Base-by-base conservation (phyloP, 2,113 vertebrate genomes). In the Prionailurus viverrinus region DNA sequence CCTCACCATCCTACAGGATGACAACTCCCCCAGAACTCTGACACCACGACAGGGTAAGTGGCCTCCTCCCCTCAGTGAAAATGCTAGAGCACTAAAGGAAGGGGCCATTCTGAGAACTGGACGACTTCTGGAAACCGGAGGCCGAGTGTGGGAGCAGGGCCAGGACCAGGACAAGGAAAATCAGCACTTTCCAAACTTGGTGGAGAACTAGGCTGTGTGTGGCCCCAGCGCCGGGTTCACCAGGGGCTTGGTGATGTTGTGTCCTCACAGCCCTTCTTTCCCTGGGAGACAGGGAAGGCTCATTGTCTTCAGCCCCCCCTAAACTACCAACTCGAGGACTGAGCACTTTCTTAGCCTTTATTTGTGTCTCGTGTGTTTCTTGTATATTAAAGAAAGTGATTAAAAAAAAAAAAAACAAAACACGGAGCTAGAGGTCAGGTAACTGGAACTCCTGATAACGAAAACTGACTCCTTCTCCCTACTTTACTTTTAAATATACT, bases 1-100 rank as follows among this genome's bases (percentile, higher is more conserved):
- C 0, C 99, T 99, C 97, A 99, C 99, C 96, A 87, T 99, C 95
- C 99, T 99, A 1, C 99, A 97, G 69, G 99, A 99, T 39, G 99
- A 99, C 45, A 99, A 99, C 98, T 99, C 99, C 0, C 99, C 99
- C 0, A 98, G 98, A 81, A 83, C 98, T 82, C 95, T 97, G 94
- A n/a, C 73, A 1, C 48, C 97, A 85, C 97, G 97, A 6, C 99
- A 99, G 99, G 96, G 96, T 48, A 99, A 99, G 92, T 96, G 97
- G 48, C 92, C 97, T 0, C 25, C 95, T 27, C 68, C 97, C 6
- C 68, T 98, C 88, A 97, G 97, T 76, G 99, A 98, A 78, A 98
- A 97, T 74, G 63, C 93, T 74, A 97, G 94, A 61, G 98, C 98
- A 14, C 97, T 94, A 83, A 99, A 98, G 45, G 99, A 99, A 71